Base-by-base conservation (phyloP, 2,797 vertebrate genomes). In the Tenualosa ilisha region DNA sequence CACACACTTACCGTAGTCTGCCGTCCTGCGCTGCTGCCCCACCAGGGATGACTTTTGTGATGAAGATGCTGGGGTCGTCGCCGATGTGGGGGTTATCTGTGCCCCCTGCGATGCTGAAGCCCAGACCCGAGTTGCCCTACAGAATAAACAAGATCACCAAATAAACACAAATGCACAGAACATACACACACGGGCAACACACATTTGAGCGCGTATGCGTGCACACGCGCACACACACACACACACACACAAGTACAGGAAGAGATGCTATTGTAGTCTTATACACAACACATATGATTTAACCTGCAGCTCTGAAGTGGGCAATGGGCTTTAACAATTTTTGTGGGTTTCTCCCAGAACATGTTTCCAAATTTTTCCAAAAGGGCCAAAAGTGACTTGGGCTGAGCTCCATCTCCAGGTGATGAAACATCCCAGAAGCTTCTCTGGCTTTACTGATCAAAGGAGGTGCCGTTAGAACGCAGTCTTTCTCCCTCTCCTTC, bases 41-140 rank as follows among this genome's bases (percentile, higher is more conserved):
- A 9, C 98, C 98, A 0, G 96, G 95, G 88, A 99, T 99, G 90
- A 99, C 98, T 93, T 99, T 99, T 88, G 98, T 99, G 93, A 99
- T 99, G 95, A 99, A 99, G 94, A 99, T 98, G 91, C 97, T 97
- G 87, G 97, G 96, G 93, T 99, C 98, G 89, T 99, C 98, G 49
- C 98, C 98, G 91, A 99, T 97, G 91, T 99, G 98, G 59, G 98
- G 98, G 94, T 99, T 99, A 92, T 99, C 98, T 0, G 97, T 98
- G 83, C 98, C 98, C 68, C 98, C 98, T 1, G 98, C 98, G 88
- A 99, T 99, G 93, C 98, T 99, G 93, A 99, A 99, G 90, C 98
- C 98, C 91, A 99, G 96, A 56, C 98, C 98, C 1, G 98, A 99
- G 94, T 98, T 99, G 37, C 98, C 98, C 98, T 97, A 1, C 0